A percentile compares a stretch with the other conserved stretches of the same genome.
These are phyloP conservation scores for Acronicta alni DNA, from an alignment of 2,888 invertebrate genomes.

Conservation along the genomic window DNA sequence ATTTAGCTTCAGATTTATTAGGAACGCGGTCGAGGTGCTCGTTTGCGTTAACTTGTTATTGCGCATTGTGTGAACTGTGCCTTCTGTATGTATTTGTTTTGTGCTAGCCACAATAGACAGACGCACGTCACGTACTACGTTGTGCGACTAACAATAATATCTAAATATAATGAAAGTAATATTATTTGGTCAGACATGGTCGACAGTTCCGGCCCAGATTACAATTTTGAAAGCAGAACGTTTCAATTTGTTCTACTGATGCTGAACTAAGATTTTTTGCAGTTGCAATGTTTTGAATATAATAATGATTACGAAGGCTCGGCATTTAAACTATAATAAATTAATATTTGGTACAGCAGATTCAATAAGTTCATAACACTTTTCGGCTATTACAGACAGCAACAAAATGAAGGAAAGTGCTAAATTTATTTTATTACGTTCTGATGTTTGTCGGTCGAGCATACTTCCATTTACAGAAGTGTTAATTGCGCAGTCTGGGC, in stretches of 20 bases:
- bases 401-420: not conserved
- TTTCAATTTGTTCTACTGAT: slow-evolving; percentile 6
- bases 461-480: slow-evolving; percentile 11
- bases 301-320: no score
- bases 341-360: no score
- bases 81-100: slow-evolving; percentile 24
- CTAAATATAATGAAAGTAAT: slow-evolving; percentile 47
- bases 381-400: no score
- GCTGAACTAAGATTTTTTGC: slow-evolving; percentile 6
- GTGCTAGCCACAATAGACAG: slow-evolving; percentile 17
- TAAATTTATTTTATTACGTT: not conserved
- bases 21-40: not conserved
- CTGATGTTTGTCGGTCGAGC: slow-evolving; percentile 5
- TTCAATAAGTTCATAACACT: not conserved
- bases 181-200: slow-evolving; percentile 22
- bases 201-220: slow-evolving; percentile 31
- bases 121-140: slow-evolving; percentile 31
- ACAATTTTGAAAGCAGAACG: slow-evolving; percentile 17
- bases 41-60: not conserved
- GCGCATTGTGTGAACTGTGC: slow-evolving; percentile 2
- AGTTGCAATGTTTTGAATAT: not conserved
- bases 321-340: no score
- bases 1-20: slow-evolving; percentile 5
- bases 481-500: slow-evolving; percentile 7
- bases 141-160: slow-evolving; percentile 41